These are phyloP conservation scores for Hyles lineata DNA, from an alignment of 2,888 invertebrate species.

Conservation along the genomic window DNA sequence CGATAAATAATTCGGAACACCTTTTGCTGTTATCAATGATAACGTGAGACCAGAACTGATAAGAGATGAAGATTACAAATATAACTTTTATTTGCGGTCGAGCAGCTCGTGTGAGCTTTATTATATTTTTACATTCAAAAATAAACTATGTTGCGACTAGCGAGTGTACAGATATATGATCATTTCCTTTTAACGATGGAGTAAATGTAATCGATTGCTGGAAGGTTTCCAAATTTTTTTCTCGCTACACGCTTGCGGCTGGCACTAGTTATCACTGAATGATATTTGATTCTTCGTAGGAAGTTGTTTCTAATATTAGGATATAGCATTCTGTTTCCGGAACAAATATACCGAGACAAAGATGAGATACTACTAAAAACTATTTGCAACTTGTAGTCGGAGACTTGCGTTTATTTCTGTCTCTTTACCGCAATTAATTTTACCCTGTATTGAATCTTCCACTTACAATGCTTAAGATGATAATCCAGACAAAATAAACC, in stretches of 20 bases:
- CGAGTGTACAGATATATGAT: constrained; percentile 61
- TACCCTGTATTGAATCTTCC: not conserved
- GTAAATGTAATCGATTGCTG: constrained; percentile 81
- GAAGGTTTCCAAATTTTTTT: constrained; percentile 71
- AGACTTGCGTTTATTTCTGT: not conserved
- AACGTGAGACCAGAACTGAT: constrained; percentile 59
- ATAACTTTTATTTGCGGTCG: not conserved
- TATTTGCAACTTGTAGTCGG: not conserved
- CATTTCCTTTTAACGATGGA: constrained; percentile 71
- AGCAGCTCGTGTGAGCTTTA: not conserved
- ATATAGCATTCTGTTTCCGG: constrained; percentile 58
- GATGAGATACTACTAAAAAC: no score
- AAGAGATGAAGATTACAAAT: constrained; percentile 44
- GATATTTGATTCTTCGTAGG: constrained; percentile 75
- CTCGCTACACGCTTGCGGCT: constrained; percentile 67
- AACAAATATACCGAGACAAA: not conserved
- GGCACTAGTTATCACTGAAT: constrained; percentile 73
- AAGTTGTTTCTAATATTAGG: constrained; percentile 78
- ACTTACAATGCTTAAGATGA: not conserved
- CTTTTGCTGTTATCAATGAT: constrained; percentile 56
- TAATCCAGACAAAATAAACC: not conserved
- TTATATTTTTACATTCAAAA: constrained; percentile 40
- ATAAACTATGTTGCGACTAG: constrained; percentile 51
- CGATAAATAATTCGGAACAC: constrained; percentile 58
- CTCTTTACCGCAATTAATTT: not conserved